Conservation (phyloP, 2,113 vertebrate species). For the Mustela lutreola region DNA sequence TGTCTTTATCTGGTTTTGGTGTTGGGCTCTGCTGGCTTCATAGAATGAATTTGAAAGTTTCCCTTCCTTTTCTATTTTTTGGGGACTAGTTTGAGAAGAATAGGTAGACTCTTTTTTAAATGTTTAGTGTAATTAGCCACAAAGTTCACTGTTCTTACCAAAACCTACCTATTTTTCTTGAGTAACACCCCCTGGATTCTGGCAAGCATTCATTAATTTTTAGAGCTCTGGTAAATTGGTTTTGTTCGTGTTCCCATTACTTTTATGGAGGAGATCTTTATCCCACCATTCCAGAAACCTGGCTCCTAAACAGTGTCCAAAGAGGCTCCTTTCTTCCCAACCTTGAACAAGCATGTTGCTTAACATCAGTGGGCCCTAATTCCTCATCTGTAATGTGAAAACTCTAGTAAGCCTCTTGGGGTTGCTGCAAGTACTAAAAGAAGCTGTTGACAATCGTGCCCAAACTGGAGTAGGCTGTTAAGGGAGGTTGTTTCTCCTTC, state of each 20-base stretch:
- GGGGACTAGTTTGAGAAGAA: background rate
- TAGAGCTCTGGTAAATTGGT: background rate
- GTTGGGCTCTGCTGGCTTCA: background rate
- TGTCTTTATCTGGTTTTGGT: background rate
- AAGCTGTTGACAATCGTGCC: background rate
- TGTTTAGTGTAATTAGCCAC: background rate
- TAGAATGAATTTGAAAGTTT: background rate
- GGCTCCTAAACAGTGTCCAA: background rate
- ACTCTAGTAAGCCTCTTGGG: background rate
- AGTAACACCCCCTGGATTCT: background rate
- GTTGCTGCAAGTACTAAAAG: background rate
- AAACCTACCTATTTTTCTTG: background rate
- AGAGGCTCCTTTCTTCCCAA: background rate
- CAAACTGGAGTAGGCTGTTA: background rate
- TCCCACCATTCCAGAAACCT: background rate
- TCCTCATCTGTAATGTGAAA: slow-evolving; percentile 38
- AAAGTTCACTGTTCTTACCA: background rate
- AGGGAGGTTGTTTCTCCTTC: background rate
- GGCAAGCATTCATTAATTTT: background rate
- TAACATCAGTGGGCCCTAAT: background rate
- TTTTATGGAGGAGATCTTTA: background rate
- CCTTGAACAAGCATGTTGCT: background rate
- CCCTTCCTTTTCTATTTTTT: background rate
- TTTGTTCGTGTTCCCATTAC: background rate
- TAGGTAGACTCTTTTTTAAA: background rate